phyloP scores from a whole-genome alignment of 1,140 invertebrate genomes.

The Brachionus manjavacas region DNA sequence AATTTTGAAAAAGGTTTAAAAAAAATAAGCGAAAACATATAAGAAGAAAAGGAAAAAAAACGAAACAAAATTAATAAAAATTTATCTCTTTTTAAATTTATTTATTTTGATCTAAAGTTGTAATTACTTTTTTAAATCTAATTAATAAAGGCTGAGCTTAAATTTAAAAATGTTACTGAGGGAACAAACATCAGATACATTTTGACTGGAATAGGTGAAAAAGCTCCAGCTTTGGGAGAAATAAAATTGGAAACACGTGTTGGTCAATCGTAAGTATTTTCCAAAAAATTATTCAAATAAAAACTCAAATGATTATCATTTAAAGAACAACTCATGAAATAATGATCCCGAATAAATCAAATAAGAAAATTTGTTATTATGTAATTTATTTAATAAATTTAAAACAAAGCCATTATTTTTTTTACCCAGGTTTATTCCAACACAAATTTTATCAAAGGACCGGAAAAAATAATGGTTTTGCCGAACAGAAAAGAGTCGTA shows the following conservation, averaged over 20 bases:
- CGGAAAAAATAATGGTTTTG: conserved; percentile 49
- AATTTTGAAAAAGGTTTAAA: too few relatives aligned
- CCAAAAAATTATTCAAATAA: not conserved
- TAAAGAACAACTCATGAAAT: conserved; percentile 48
- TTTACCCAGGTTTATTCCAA: conserved; percentile 53
- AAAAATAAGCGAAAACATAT: too few relatives aligned
- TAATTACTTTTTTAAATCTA: not conserved
- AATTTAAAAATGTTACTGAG: not conserved
- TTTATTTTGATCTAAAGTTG: not conserved
- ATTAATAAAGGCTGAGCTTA: not conserved
- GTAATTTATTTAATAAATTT: conserved; percentile 43
- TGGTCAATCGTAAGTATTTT: conserved; percentile 17
- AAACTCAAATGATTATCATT: conserved; percentile 35
- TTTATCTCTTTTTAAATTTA: too few relatives aligned
- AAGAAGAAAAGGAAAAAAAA: too few relatives aligned
- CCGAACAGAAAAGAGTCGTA: conserved; percentile 50
- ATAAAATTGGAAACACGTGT: conserved; percentile 38
- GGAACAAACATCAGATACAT: not conserved
- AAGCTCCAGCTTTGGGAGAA: conserved; percentile 16
- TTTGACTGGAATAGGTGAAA: conserved; percentile 10
- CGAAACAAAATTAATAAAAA: too few relatives aligned
- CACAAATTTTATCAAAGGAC: conserved; percentile 51
- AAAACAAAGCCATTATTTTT: not conserved
- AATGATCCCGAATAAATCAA: conserved; percentile 53
- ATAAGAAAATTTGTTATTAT: conserved; percentile 51